Evolutionary conservation across 1,140 invertebrate species (phyloP).

Genomic region (Drosophila seguyi): DNA sequence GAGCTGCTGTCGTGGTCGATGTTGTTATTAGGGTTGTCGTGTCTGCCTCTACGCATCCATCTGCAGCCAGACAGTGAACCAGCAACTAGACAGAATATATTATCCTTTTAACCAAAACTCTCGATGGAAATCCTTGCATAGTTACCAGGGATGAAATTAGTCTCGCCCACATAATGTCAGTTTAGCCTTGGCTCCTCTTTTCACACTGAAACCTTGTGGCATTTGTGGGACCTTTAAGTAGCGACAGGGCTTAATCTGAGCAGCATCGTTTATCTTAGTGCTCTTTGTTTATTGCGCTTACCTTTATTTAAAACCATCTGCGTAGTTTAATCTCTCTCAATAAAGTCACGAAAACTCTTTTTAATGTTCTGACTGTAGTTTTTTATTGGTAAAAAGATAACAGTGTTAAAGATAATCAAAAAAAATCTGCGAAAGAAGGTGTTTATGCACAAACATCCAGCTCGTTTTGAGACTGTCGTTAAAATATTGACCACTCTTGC

Average conservation of each 20-base stretch:
- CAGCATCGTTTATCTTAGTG: slow-evolving; percentile 25
- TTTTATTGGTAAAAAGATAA: slow-evolving; percentile 4
- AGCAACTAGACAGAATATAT: slow-evolving; percentile 1
- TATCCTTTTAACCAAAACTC: background rate
- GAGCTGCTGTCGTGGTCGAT: slow-evolving; percentile 11
- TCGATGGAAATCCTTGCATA: background rate
- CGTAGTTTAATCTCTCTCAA: background rate
- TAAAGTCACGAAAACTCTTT: background rate
- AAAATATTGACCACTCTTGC: background rate
- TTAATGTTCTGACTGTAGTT: background rate
- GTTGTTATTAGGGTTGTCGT: slow-evolving; percentile 13
- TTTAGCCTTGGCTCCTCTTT: slow-evolving; percentile 19
- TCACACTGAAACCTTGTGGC: slow-evolving; percentile 38
- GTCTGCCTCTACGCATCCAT: slow-evolving; percentile 14
- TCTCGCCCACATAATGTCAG: slow-evolving; percentile 24
- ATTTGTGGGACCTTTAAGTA: slow-evolving; percentile 20
- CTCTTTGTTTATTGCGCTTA: slow-evolving; percentile 7
- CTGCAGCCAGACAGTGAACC: slow-evolving; percentile 9
- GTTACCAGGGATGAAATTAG: slow-evolving; percentile 30
- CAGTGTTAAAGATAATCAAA: background rate
- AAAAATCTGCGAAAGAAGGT: slow-evolving; percentile 4
- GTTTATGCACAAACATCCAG: slow-evolving; percentile 4
- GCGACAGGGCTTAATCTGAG: slow-evolving; percentile 22
- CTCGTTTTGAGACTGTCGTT: background rate
- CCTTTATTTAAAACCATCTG: slow-evolving; percentile 1